Conservation (phyloP, 2,113 vertebrate species). For the Salvelinus fontinalis region DNA sequence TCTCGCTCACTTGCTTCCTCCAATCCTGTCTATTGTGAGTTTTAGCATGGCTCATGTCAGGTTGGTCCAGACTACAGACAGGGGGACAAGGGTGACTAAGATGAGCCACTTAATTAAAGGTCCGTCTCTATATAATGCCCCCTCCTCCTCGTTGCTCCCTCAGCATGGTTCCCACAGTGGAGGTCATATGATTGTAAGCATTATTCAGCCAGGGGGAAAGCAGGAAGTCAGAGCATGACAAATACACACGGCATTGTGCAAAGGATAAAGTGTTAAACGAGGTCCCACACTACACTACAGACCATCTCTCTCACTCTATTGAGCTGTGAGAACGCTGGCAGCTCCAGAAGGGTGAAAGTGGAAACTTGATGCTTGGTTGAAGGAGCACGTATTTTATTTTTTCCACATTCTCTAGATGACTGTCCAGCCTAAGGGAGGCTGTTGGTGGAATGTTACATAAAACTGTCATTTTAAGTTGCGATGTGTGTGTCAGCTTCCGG, state of each 20-base stretch:
- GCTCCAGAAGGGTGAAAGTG: neutral
- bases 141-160: neutral
- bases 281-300: neutral
- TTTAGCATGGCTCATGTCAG: neutral
- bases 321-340: neutral
- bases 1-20: neutral
- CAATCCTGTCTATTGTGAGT: neutral
- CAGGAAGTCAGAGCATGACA: neutral
- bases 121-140: constrained; percentile 22
- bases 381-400: neutral
- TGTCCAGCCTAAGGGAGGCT: too few relatives aligned
- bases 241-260: neutral
- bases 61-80: neutral
- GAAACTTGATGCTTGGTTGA: constrained; percentile 1
- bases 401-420: neutral
- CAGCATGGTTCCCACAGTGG: constrained; percentile 23
- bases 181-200: too few relatives aligned
- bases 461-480: neutral
- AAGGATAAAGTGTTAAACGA: neutral
- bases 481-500: neutral
- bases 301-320: neutral
- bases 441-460: neutral
- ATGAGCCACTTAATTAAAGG: constrained; percentile 41
- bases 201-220: constrained; percentile 3
- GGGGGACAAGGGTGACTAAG: constrained; percentile 15